Evolutionary conservation across 2,113 vertebrate genomes (phyloP).

Genomic region (Aythya baeri): DNA sequence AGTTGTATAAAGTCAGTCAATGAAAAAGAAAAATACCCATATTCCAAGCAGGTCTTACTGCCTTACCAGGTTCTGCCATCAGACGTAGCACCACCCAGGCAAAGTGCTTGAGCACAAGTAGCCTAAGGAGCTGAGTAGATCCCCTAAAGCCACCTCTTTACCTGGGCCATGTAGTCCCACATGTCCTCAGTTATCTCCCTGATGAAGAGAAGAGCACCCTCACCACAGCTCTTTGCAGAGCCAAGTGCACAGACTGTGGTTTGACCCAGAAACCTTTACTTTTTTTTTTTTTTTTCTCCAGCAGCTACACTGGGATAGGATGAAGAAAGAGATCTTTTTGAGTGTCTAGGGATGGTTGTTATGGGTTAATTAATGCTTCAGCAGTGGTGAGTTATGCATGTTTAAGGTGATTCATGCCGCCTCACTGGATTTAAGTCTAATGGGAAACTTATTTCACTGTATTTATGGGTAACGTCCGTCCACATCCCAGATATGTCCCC

Average conservation of each 20-base stretch:
- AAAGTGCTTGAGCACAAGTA: not conserved
- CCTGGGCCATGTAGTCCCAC: not conserved
- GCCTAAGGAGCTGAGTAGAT: not conserved
- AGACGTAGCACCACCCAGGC: not conserved
- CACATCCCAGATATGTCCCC: constrained; percentile 26
- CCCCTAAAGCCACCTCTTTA: not conserved
- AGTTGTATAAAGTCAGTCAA: not conserved
- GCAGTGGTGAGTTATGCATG: constrained; percentile 30
- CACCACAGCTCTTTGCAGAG: not conserved
- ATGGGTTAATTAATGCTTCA: constrained; percentile 47
- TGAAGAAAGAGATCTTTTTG: not conserved
- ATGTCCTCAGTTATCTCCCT: not conserved
- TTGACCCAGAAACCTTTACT: not conserved
- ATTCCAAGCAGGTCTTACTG: not conserved
- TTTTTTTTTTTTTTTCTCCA: not conserved
- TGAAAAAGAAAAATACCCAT: not conserved
- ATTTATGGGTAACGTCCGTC: constrained; percentile 50
- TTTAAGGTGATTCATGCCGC: constrained; percentile 46
- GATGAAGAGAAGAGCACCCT: not conserved
- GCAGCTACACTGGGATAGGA: not conserved
- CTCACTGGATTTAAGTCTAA: constrained; percentile 57
- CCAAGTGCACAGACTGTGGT: not conserved
- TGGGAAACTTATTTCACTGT: constrained; percentile 55
- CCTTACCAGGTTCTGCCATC: not conserved
- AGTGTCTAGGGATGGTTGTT: not conserved